Base-by-base conservation (phyloP, 1,140 invertebrate species). In the Goniozus legneri region DNA sequence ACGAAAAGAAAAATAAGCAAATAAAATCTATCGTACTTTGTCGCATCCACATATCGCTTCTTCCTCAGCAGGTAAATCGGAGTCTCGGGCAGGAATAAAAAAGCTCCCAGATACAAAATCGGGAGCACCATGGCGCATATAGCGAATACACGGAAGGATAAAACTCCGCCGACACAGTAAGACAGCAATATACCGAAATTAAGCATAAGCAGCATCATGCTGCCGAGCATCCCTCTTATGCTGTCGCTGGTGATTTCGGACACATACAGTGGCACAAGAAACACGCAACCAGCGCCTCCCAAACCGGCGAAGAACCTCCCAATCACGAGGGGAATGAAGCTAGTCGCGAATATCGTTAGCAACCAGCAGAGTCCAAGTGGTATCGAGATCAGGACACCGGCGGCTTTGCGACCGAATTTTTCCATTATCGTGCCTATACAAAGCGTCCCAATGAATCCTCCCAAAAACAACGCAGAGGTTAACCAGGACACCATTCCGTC, bases 81-180 rank as follows among this genome's bases (percentile, higher is more conserved):
- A 2, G 82, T 79, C 66, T 85, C 83, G 8, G 83, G 83, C 33
- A 83, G 52, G n/a, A 77, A 76, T 8, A 73, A 22, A 57, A 82
- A 77, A 2, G 63, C 40, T 3, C 75, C 43, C 3, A 80, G 27
- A 10, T 75, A 78, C 0, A 81, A 12, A 0, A 79, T 12, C 1
- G 79, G 71, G 4, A 81, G 36, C 2, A 76, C 2, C 2, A 77
- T 54, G 12, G 65, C 68, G 21, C 71, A 42, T 0, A 77, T 45
- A 2, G 78, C 74, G 19, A 81, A 67, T 13, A 62, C 56, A 6
- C 60, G 52, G 70, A 78, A 84, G 36, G 74, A 64, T 8, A 80
- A 45, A 19, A 68, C 67, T 3, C 78, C 64, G 13, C 85, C 85
- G 8, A 83, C 50, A 1, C 76, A 58, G 55, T 82, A 86, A 16